A percentile compares a stretch with the other conserved stretches of the same genome.
These are phyloP conservation scores for Daktulosphaira vitifoliae DNA, from an alignment of 1,140 invertebrate genomes.

Conservation along the genomic window DNA sequence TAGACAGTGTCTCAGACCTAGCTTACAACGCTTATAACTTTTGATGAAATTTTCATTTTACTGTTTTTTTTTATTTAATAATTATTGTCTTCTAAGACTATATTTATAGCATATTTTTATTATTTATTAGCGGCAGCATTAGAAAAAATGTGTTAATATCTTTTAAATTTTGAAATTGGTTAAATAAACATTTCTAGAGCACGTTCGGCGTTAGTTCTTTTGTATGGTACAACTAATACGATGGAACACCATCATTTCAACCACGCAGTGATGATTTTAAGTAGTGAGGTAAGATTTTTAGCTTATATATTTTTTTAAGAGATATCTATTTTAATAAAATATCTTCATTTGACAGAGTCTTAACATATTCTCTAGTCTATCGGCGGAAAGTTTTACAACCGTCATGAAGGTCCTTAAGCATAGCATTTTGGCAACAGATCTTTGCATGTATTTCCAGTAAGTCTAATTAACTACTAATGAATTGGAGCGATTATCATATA, in stretches of 20 bases:
- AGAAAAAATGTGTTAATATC: no score
- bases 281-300: conserved; percentile 47
- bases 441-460: conserved; percentile 59
- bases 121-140: no score
- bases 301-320: no score
- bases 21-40: no score
- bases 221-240: conserved; percentile 56
- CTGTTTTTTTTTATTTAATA: no score
- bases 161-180: no score
- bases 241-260: conserved; percentile 65
- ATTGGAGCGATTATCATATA: not conserved
- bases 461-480: conserved; percentile 30
- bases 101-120: no score
- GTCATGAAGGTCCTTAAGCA: conserved; percentile 55
- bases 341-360: conserved; percentile 44
- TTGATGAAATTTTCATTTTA: no score
- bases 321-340: no score
- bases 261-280: conserved; percentile 60
- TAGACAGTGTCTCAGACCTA: no score
- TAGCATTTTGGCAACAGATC: conserved; percentile 58
- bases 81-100: no score
- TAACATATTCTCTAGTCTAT: conserved; percentile 55
- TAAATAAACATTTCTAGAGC: conserved; percentile 42
- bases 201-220: conserved; percentile 53
- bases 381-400: conserved; percentile 50